Percentiles rank a stretch among this genome's conserved stretches.
Conservation (phyloP, 2,113 vertebrate species). For the Enhydra lutris region DNA sequence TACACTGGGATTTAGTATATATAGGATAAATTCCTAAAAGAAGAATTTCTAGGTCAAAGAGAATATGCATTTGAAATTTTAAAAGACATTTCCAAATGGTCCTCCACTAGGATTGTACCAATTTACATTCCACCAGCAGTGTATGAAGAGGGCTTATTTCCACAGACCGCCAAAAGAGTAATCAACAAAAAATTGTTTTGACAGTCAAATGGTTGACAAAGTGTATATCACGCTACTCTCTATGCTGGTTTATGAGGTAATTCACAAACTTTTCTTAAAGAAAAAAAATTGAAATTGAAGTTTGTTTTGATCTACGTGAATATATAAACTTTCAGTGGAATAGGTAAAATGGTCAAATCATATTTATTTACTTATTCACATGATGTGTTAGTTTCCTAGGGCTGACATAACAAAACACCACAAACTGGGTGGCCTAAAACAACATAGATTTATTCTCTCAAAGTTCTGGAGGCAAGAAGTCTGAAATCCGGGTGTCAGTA, state of each 20-base stretch:
- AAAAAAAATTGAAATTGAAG: not conserved
- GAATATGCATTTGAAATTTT: not conserved
- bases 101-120: not conserved
- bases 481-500: not conserved
- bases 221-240: not conserved
- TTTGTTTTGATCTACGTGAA: not conserved
- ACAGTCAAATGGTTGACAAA: not conserved
- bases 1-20: not conserved
- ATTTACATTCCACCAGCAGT: not conserved
- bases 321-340: not conserved
- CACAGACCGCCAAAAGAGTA: not conserved
- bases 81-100: not conserved
- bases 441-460: not conserved
- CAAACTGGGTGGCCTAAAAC: not conserved
- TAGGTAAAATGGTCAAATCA: not conserved
- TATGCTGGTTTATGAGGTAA: not conserved
- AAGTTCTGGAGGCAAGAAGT: not conserved
- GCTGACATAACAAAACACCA: not conserved
- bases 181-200: not conserved
- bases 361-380: not conserved
- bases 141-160: not conserved
- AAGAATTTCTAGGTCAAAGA: not conserved
- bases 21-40: not conserved
- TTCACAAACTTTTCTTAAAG: not conserved
- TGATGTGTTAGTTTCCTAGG: not conserved